Evolutionary conservation across 2,888 invertebrate genomes (phyloP).

Genomic region (Automeris io): DNA sequence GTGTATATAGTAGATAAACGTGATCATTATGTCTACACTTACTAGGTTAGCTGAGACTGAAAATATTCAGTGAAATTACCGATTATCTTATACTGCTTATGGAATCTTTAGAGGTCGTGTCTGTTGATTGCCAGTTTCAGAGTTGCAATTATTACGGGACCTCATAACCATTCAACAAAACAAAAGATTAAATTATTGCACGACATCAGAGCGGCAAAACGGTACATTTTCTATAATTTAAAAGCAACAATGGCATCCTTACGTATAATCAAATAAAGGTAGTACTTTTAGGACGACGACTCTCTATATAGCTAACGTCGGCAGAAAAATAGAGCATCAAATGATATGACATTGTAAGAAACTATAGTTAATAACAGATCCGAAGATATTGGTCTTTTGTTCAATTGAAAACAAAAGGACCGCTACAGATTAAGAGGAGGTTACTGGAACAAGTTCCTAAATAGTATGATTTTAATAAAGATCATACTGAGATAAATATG

Average conservation of each 20-base stretch:
- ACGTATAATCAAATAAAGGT: conserved; percentile 30
- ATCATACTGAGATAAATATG: conserved; percentile 34
- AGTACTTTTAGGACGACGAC: conserved; percentile 30
- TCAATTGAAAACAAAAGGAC: conserved; percentile 34
- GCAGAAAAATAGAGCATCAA: conserved; percentile 18
- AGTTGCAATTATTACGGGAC: conserved; percentile 16
- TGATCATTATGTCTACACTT: no score
- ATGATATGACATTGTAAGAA: conserved; percentile 26
- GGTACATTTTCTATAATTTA: conserved; percentile 38
- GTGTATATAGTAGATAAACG: no score
- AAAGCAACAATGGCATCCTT: conserved; percentile 32
- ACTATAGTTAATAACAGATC: conserved; percentile 23
- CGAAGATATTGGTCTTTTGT: conserved; percentile 31
- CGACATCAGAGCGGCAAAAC: conserved; percentile 32
- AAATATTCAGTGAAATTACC: no score
- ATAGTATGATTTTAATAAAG: conserved; percentile 31
- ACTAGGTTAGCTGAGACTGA: no score
- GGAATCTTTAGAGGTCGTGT: background rate
- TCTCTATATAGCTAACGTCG: conserved; percentile 30
- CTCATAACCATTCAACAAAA: conserved; percentile 13
- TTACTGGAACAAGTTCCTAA: conserved; percentile 45
- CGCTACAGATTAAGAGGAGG: conserved; percentile 36
- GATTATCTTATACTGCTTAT: no score
- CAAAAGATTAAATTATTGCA: conserved; percentile 22
- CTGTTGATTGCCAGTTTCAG: background rate